phyloP scores from a whole-genome alignment of 2,797 vertebrate genomes.

The Glyptemys insculpta region DNA sequence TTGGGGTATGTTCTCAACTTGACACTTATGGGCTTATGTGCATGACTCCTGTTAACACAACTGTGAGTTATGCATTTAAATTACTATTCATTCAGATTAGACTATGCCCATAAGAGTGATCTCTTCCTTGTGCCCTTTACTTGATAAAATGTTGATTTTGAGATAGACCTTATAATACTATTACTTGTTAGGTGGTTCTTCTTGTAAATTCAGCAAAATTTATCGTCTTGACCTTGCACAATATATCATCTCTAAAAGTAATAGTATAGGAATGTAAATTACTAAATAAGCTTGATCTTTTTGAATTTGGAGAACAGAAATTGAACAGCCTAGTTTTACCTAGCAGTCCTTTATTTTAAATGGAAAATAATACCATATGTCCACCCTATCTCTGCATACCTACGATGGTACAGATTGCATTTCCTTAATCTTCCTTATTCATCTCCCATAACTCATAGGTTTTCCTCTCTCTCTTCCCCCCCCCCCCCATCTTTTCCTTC shows the following conservation, averaged over 20 bases:
- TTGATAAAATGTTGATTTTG: background rate
- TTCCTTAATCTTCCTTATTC: background rate
- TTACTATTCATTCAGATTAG: background rate
- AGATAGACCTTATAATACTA: background rate
- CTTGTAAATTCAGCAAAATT: background rate
- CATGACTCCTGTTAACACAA: background rate
- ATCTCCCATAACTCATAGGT: background rate
- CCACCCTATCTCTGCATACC: background rate
- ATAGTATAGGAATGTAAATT: accelerated
- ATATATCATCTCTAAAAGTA: background rate
- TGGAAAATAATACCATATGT: background rate
- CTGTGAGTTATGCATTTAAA: background rate
- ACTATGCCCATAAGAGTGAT: background rate
- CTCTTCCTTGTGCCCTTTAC: background rate
- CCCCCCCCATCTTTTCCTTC: background rate
- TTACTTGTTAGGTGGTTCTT: constrained; percentile 11
- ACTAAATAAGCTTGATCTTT: background rate
- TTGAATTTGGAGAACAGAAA: background rate
- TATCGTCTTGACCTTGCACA: background rate
- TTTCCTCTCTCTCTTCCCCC: background rate
- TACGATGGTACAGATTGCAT: background rate
- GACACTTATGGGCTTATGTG: background rate
- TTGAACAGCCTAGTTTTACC: background rate
- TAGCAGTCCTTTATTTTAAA: background rate
- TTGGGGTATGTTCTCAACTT: constrained; percentile 36